Evolutionary conservation across 1,140 invertebrate genomes (phyloP), one percentile per base, ranked within the genome.

Genomic region (Adoxophyes honmai): DNA sequence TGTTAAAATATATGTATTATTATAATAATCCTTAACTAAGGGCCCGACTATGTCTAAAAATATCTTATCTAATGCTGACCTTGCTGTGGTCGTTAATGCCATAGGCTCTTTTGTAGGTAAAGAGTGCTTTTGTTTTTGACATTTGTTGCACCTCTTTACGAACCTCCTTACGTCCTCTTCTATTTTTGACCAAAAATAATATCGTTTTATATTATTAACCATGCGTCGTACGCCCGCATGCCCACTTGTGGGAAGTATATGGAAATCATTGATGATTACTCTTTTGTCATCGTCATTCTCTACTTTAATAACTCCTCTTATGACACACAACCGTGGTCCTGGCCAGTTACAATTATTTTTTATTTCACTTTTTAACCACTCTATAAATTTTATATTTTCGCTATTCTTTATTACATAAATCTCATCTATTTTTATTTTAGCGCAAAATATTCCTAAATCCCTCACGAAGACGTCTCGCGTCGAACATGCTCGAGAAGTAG

Each of bases 31-130:
- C 4, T 8, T 34, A 6, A 8, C 8, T 11, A 66, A 38, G 4
- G 60, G 57, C 2, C 60, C 60, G 8, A 66, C 35, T 9, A 62
- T 15, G 14, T 62, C 64, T 34, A 66, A 42, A 52, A 34, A 62
- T 42, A 62, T 18, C 18, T 59, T 66, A 34, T 66, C 60, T 18
- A 66, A 66, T 2, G 60, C 57, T 6, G 42, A 51, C 10, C 16
- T n/a, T 7, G 54, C 60, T 4, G 60, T 62, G 0, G 38, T 53
- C 8, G 55, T 65, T 7, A 65, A 13, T n/a, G 15, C 11, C 59
- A 66, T 59, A 0, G 59, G 56, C 14, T 58, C 44, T 28, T 58
- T 58, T 10, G 14, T 34, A 42, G 55, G n/a, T 11, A 9, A 13
- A 9, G 51, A 34, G 34, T 52, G 15, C 34, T 52, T 52, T 34